Evolutionary conservation across 2,113 vertebrate species (phyloP), one percentile per base, ranked within the genome.

Genomic region (Aix galericulata): DNA sequence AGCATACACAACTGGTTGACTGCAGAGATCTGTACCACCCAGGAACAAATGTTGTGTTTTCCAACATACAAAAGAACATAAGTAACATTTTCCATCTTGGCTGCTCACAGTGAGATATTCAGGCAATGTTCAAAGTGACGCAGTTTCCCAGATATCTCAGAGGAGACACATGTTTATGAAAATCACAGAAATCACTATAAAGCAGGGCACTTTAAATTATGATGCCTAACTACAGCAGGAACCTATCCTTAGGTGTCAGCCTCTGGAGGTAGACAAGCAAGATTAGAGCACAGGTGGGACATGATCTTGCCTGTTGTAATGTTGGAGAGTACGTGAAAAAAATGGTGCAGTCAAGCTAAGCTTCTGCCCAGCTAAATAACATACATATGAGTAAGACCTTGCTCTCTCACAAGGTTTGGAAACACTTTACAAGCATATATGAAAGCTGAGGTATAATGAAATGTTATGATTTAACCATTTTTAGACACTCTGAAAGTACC

Each of bases 71-170:
- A 36, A 92, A 86, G 46, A 62, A 76, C 60, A 21, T 55, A 60
- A 93, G 79, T 67, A 80, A 94, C 63, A 59, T 90, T 90, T 93
- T 93, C 92, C 88, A 83, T 77, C 68, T 66, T 69, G 82, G 55
- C 67, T 77, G 50, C 62, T 88, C 69, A 36, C 50, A 75, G 64
- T 22, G 80, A 94, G 68, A 81, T n/a, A 71, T 3, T 68, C 78
- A 44, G 64, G 75, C 82, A 69, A 36, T 34, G 66, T 5, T 32
- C 58, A 76, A 71, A 87, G 67, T 40, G 67, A 66, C 87, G 46
- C 67, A 55, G 50, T 55, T 83, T 56, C 63, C 58, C 76, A 78
- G 72, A 42, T 42, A 66, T 36, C 64, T 72, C 71, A 86, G 72
- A 74, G 67, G 72, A 93, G 64, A 72, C 3, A 3, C 22, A 11